Evolutionary conservation across 2,888 invertebrate species (phyloP).

Genomic region (Rhingia campestris): DNA sequence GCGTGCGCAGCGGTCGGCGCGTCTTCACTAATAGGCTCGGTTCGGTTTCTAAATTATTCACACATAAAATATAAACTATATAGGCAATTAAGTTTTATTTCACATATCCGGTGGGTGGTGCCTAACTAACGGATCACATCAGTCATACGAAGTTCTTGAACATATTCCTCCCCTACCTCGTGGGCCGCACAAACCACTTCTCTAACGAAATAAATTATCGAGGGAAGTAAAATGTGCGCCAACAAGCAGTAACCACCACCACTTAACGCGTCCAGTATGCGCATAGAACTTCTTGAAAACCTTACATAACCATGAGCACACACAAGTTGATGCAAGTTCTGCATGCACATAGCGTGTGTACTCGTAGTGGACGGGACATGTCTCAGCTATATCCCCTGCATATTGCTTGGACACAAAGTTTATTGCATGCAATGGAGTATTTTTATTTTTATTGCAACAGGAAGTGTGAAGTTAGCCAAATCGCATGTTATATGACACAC

Average conservation of each 20-base stretch:
- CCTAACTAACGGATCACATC: slow-evolving; percentile 13
- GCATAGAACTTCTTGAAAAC: slow-evolving; percentile 19
- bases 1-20: neutral
- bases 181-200: neutral
- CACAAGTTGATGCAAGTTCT: neutral
- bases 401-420: slow-evolving; percentile 7
- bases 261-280: slow-evolving; percentile 14
- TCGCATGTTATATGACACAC: slow-evolving; percentile 32
- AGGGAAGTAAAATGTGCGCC: slow-evolving; percentile 33
- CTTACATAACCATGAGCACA: slow-evolving; percentile 26
- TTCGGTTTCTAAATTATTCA: slow-evolving; percentile 23
- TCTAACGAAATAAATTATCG: slow-evolving; percentile 32
- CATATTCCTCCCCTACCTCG: neutral
- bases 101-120: slow-evolving; percentile 60
- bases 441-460: slow-evolving; percentile 53
- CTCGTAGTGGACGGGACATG: neutral
- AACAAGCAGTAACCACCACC: slow-evolving; percentile 1
- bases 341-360: neutral
- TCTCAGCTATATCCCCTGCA: neutral
- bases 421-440: neutral
- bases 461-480: slow-evolving; percentile 53
- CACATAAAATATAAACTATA: slow-evolving; percentile 41
- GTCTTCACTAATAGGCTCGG: slow-evolving; percentile 17
- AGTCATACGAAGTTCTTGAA: neutral
- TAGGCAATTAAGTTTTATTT: slow-evolving; percentile 53